These are phyloP conservation scores for Globodera rostochiensis DNA, from an alignment of 1,140 invertebrate species.

Conservation along the genomic window DNA sequence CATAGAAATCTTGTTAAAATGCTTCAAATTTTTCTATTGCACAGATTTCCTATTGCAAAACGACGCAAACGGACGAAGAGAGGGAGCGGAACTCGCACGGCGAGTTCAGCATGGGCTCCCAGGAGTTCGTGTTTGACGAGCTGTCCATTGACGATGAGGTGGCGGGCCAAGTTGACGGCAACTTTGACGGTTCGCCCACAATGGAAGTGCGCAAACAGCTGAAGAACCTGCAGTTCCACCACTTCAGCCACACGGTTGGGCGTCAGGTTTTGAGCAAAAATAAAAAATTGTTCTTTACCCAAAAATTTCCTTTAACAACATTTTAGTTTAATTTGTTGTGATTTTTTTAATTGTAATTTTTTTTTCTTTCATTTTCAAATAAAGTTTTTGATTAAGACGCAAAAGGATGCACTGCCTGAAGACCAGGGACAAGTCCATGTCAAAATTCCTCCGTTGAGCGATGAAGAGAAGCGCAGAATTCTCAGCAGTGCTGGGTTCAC, in stretches of 20 bases:
- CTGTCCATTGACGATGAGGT: constrained; percentile 29
- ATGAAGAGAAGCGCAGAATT: constrained; percentile 54
- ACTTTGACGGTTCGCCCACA: constrained; percentile 35
- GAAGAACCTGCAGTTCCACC: constrained; percentile 34
- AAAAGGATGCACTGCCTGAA: constrained; percentile 19
- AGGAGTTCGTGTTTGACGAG: constrained; percentile 42
- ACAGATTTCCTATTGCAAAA: constrained; percentile 44
- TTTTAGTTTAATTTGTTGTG: too few relatives aligned
- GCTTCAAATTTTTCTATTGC: background rate
- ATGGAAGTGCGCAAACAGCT: constrained; percentile 37
- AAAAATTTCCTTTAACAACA: background rate
- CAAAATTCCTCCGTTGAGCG: constrained; percentile 47
- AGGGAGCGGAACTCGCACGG: constrained; percentile 29
- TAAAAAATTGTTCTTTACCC: too few relatives aligned
- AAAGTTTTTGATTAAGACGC: background rate
- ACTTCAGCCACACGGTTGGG: constrained; percentile 23
- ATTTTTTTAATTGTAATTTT: constrained; percentile 1
- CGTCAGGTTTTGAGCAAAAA: too few relatives aligned
- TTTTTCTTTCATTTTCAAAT: background rate
- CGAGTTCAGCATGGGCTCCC: constrained; percentile 48
- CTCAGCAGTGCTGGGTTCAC: constrained; percentile 37
- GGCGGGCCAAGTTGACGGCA: constrained; percentile 2
- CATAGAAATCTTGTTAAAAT: too few relatives aligned
- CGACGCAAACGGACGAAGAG: constrained; percentile 43
- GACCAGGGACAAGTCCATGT: constrained; percentile 17